phyloP scores from a whole-genome alignment of 2,888 invertebrate species.

The Eilema sororculum region DNA sequence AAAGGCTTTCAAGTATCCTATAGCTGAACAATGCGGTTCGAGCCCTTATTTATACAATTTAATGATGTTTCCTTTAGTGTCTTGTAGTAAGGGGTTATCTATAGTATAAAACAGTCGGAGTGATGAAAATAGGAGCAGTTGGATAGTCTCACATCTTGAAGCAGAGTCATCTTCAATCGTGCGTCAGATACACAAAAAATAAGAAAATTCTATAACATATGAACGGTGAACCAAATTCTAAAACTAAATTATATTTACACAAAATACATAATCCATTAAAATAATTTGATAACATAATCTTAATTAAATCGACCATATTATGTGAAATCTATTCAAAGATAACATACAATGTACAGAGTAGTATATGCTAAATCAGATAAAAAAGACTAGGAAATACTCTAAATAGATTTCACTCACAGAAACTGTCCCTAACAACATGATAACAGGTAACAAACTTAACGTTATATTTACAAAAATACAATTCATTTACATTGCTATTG shows the following conservation, averaged over 20 bases:
- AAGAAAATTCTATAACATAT: conserved; percentile 20
- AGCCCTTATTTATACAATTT: background rate
- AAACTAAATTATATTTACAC: conserved; percentile 21
- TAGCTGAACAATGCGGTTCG: background rate
- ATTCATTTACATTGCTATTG: conserved; percentile 58
- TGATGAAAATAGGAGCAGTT: background rate
- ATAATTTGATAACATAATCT: conserved; percentile 29
- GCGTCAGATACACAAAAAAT: conserved; percentile 39
- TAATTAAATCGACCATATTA: conserved; percentile 60
- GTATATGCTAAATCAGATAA: conserved; percentile 71
- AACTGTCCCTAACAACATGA: conserved; percentile 58
- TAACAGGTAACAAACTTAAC: conserved; percentile 78
- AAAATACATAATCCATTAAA: conserved; percentile 19
- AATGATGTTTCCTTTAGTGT: background rate
- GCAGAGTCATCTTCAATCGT: conserved; percentile 5
- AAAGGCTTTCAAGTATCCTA: too few relatives aligned
- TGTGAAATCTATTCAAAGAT: conserved; percentile 71
- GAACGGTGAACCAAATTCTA: conserved; percentile 23
- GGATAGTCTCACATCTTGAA: background rate
- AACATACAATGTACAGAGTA: conserved; percentile 56
- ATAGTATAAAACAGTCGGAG: background rate
- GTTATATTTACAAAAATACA: conserved; percentile 72
- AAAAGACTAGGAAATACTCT: conserved; percentile 73
- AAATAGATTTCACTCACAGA: conserved; percentile 72
- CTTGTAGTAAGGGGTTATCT: background rate